Percentiles rank a stretch among this genome's conserved stretches.
phyloP scores from a whole-genome alignment of 1,140 invertebrate genomes.

The Trichonephila clavipes region DNA sequence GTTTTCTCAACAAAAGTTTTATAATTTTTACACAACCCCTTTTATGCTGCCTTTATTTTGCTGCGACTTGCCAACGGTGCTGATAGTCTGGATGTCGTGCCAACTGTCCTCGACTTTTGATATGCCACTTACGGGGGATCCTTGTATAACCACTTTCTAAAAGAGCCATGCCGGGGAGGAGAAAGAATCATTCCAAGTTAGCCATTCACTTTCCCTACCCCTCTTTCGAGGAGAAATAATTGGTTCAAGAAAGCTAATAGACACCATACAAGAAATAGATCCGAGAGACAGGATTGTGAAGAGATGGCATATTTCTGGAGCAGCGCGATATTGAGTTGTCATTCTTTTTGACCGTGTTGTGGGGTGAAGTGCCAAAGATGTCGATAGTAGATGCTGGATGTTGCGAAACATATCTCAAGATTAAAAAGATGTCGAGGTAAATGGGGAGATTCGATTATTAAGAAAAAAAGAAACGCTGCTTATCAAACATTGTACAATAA shows the following conservation, averaged over 20 bases:
- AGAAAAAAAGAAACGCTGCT: no score
- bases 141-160: not conserved
- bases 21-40: no score
- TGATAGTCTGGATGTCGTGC: slow-evolving; percentile 14
- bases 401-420: no score
- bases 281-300: not conserved
- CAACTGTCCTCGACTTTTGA: slow-evolving; percentile 50
- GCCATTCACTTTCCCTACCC: slow-evolving; percentile 1
- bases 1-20: no score
- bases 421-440: no score
- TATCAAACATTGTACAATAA: no score
- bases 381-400: not conserved
- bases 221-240: not conserved
- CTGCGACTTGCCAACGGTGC: not conserved
- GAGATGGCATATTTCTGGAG: not conserved
- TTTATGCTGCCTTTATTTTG: not conserved
- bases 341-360: slow-evolving; percentile 8
- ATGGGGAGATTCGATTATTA: no score
- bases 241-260: slow-evolving; percentile 62
- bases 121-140: slow-evolving; percentile 34
- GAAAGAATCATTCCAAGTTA: not conserved
- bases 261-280: not conserved
- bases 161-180: not conserved
- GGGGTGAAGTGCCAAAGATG: not conserved
- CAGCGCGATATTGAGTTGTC: slow-evolving; percentile 39